These are phyloP conservation scores for Epinephelus cyanopodus DNA, from an alignment of 2,113 vertebrate genomes.

Conservation along the genomic window DNA sequence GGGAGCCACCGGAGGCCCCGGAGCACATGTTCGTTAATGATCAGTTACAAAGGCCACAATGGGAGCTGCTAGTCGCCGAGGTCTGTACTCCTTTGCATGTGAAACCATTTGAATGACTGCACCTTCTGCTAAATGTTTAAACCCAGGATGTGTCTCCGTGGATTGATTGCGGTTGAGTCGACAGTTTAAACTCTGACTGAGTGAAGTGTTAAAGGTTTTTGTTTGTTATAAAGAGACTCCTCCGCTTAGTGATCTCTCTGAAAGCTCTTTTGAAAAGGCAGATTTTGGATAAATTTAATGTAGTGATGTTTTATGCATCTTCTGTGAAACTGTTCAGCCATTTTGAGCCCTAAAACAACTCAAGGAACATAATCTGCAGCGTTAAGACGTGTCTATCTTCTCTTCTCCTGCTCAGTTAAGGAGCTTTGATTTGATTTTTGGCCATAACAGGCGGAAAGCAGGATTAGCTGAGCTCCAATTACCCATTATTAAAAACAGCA, in stretches of 20 bases:
- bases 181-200: slow-evolving; percentile 52
- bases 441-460: background rate
- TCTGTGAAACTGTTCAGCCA: background rate
- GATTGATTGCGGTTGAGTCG: slow-evolving; percentile 70
- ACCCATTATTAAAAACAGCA: background rate
- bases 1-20: slow-evolving; percentile 68
- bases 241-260: background rate
- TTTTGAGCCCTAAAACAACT: background rate
- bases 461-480: background rate
- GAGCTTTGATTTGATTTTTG: background rate
- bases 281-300: background rate
- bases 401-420: background rate
- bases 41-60: slow-evolving; percentile 79
- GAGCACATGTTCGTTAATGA: slow-evolving; percentile 84
- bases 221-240: slow-evolving; percentile 17
- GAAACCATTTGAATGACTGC: slow-evolving; percentile 64
- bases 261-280: background rate
- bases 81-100: slow-evolving; percentile 69
- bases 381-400: background rate
- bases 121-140: slow-evolving; percentile 80
- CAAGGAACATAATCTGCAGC: background rate
- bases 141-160: slow-evolving; percentile 50
- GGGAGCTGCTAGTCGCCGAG: slow-evolving; percentile 64
- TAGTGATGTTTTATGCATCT: background rate
- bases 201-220: slow-evolving; percentile 4